Base-by-base conservation (phyloP, 2,113 vertebrate species). In the Halichoerus grypus region DNA sequence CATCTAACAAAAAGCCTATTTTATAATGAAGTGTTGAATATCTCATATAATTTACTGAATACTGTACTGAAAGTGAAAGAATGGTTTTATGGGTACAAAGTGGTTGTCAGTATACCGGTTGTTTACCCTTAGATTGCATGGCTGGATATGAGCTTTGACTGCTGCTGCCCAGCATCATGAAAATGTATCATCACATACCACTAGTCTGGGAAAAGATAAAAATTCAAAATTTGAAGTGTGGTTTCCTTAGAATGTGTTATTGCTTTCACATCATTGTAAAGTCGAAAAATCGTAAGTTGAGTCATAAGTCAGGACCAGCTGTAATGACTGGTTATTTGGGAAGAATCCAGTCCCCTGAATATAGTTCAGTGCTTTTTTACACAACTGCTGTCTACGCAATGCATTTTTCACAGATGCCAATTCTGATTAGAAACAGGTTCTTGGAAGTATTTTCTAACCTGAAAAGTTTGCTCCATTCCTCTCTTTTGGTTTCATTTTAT, bases 361-460 rank as follows among this genome's bases (percentile, higher is more conserved):
- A 55, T 19, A n/a, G n/a, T 19, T 67, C 5, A 7, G 46, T 19
- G 80, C 74, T 59, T 26, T 57, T 65, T 61, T 59, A 4, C 24
- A 1, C 46, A 13, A n/a, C 28, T 80, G 31, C n/a, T 10, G 0
- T 22, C 67, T n/a, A 42, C 7, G 21, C 18, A 7, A 1, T 72
- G 42, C 8, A 24, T 53, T 63, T n/a, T 61, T 53, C 42, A 8
- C 10, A 61, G 57, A 33, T 81, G 33, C n/a, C n/a, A 39, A 1
- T 89, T 76, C 59, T 82, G 46, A 51, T 89, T 42, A 67, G 88
- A 92, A 89, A 31, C 16, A 42, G 24, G 59, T 63, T 18, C 12
- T 51, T 39, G 31, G 46, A 19, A 72, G 28, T 69, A 42, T 71
- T 82, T 96, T 79, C 59, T 77, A 74, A 69, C 22, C n/a, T 63